Conservation (phyloP, 2,797 vertebrate genomes). For the Aulostomus chinensis region DNA sequence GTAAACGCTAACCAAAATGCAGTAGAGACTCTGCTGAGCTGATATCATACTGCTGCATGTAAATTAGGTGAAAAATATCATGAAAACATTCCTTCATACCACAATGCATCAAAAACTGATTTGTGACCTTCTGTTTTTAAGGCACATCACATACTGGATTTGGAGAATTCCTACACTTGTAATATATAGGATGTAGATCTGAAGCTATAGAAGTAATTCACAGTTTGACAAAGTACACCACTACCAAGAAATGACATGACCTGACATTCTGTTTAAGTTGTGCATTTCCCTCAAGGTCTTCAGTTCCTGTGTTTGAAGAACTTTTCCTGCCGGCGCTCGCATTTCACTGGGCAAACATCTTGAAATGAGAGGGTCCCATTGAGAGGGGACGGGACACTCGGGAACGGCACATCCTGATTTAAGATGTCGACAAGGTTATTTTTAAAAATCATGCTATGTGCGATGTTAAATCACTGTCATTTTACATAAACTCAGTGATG, state of each 20-base stretch:
- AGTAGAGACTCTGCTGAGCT: no score
- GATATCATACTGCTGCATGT: no score
- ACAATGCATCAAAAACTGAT: no score
- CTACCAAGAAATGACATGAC: neutral
- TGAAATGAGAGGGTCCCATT: slow-evolving; percentile 19
- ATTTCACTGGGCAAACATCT: slow-evolving; percentile 2
- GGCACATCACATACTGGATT: no score
- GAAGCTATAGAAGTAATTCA: neutral
- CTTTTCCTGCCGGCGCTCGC: slow-evolving; percentile 12
- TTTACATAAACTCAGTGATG: slow-evolving; percentile 3
- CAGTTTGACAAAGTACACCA: neutral
- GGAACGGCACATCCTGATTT: slow-evolving; percentile 8
- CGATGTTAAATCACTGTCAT: slow-evolving; percentile 20
- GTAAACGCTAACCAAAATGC: no score
- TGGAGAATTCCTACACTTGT: no score
- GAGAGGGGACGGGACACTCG: neutral
- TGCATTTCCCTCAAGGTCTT: neutral
- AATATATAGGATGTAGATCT: neutral
- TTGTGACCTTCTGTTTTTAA: no score
- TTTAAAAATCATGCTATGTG: neutral
- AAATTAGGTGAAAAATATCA: no score
- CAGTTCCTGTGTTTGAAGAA: slow-evolving; percentile 36
- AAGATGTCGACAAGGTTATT: slow-evolving; percentile 12
- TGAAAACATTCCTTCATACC: no score
- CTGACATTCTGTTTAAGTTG: slow-evolving; percentile 1